Base-by-base conservation (phyloP, 1,140 invertebrate genomes). In the Kradibia gibbosae region DNA sequence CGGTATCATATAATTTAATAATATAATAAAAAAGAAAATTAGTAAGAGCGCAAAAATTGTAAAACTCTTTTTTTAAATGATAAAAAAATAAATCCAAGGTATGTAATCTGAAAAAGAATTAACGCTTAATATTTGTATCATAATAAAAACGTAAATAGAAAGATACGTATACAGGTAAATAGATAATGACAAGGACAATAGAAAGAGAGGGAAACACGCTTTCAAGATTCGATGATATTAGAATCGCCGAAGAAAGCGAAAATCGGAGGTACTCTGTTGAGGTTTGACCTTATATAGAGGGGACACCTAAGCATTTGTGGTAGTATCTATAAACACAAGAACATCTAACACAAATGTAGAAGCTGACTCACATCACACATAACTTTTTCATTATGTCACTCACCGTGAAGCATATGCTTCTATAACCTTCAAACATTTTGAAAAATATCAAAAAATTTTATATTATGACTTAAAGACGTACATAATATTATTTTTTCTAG, bases 381-480 rank as follows among this genome's bases (percentile, higher is more conserved):
- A 87, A 57, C 83, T 86, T 86, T 84, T 85, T 88, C 78, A 81
- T 87, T 87, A 86, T 87, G 86, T 88, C 87, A 86, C 83, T 65
- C 78, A 53, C 79, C 48, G 53, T 60, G 42, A 20, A 67, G n/a
- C 72, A 75, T 77, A 60, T 53, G 48, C 60, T 50, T 50, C 25
- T 73, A 50, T 31, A 42, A 50, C 5, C 45, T 73, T 50, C 4
- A 62, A 17, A 17, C 2, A 15, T 62, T 34, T 67, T 67, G 4
- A 4, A 67, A 67, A 11, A 67, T 67, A 67, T 39, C 39, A 39
- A n/a, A 11, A 67, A 36, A 34, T 62, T 62, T 34, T 25, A 3
- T 17, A 17, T 1, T 55, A 55, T 55, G 8, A n/a, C 53, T 25
- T 17, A n/a, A 25, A 25, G 31, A 60, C 13, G 7, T 45, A 45